Conservation (phyloP, 2,797 vertebrate genomes). For the Sebastes baramenuke region DNA sequence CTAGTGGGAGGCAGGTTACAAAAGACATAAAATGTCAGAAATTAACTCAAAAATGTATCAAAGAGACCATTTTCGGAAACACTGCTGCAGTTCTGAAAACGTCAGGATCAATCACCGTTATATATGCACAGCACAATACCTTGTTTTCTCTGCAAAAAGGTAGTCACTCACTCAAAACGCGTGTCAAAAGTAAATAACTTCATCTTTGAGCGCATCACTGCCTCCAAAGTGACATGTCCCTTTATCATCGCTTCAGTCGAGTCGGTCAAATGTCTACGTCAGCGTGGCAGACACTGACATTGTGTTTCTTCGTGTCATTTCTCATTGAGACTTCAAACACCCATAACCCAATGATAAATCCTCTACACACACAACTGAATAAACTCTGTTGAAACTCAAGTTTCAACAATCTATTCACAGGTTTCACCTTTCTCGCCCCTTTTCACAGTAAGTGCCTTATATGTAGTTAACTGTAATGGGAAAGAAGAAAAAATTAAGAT, state of each 20-base stretch:
- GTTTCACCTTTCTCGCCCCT: not conserved
- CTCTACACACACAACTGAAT: not conserved
- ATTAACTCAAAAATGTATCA: not conserved
- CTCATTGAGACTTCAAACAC: not conserved
- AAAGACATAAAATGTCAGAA: not conserved
- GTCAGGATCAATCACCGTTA: not conserved
- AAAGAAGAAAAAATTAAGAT: not conserved
- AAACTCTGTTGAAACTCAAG: not conserved
- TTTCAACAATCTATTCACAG: not conserved
- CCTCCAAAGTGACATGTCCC: not conserved
- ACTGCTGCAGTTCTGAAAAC: not conserved
- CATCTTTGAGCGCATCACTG: not conserved
- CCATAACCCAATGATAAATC: not conserved
- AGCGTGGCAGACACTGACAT: not conserved
- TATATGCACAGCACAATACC: not conserved
- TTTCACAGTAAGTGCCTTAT: not conserved
- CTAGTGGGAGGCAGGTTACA: slow-evolving; percentile 65
- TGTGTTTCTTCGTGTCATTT: not conserved
- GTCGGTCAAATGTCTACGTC: not conserved
- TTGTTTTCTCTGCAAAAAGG: not conserved
- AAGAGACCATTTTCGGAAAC: not conserved
- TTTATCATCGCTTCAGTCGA: not conserved
- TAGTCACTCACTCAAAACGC: not conserved
- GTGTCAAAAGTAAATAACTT: not conserved
- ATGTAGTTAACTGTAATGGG: not conserved